Evolutionary conservation across 2,113 vertebrate species (phyloP).

Genomic region (Ivindomyrus marchei): DNA sequence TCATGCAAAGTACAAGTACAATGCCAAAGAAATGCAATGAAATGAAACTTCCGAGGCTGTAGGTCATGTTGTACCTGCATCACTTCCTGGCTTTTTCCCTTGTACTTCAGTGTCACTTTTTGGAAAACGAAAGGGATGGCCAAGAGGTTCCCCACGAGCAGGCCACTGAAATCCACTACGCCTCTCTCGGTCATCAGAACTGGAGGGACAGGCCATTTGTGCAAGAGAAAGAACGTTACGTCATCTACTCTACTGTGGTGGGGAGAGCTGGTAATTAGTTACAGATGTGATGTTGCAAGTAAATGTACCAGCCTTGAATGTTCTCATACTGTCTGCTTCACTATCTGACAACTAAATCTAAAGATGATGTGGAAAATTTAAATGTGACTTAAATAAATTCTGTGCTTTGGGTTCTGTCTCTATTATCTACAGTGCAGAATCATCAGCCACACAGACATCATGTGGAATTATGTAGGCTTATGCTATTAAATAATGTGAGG

Average conservation of each 20-base stretch:
- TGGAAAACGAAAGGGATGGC: background rate
- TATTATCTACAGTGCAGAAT: background rate
- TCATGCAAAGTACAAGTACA: background rate
- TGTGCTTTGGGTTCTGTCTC: background rate
- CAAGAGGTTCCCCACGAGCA: background rate
- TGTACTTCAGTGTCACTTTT: background rate
- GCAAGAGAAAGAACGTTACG: constrained; percentile 4
- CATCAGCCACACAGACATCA: background rate
- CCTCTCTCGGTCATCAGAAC: constrained; percentile 46
- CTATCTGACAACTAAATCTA: background rate
- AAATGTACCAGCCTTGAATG: background rate
- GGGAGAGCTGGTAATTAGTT: background rate
- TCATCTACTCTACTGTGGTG: constrained; percentile 47
- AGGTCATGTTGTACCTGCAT: background rate
- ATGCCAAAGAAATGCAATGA: background rate
- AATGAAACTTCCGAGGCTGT: background rate
- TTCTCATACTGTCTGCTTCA: background rate
- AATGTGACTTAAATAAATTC: background rate
- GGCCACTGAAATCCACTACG: constrained; percentile 44
- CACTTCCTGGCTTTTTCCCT: background rate
- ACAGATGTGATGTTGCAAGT: background rate
- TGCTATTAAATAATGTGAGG: background rate
- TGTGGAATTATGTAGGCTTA: background rate
- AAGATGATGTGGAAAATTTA: background rate
- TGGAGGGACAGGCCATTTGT: constrained; percentile 39